Evolutionary conservation across 2,888 invertebrate genomes (phyloP), one percentile per base, ranked within the genome.

Genomic region (Teleogryllus oceanicus): DNA sequence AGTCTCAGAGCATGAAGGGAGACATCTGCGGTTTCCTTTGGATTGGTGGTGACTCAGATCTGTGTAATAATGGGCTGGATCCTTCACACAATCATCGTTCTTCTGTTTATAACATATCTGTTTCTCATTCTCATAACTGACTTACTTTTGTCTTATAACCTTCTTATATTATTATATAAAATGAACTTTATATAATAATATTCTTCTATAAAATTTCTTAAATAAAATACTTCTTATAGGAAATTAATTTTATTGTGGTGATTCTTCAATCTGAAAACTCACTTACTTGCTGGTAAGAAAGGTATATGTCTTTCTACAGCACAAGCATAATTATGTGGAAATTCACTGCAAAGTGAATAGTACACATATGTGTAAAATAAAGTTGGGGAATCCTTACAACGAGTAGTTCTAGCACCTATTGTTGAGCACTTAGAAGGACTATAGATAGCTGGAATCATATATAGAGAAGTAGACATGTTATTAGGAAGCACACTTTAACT

Each of bases 21-120:
- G 16, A 62, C 62, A 62, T 62, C 62, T 62, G n/a, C 62, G 62
- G 62, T 62, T 62, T 62, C 62, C 62, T 62, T 62, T n/a, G 37
- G n/a, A 62, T n/a, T 62, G n/a, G 62, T 62, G 62, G 62, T 62
- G 62, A 62, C 49, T 77, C 77, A 49, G n/a, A 77, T 18, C 77
- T 77, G 50, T 77, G 62, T 50, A 77, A 77, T 77, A 77, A 13
- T 77, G 77, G 77, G n/a, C 77, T 75, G 75, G 75, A 75, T 21
- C 20, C 75, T 75, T 62, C 62, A n/a, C 13, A 62, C 62, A 62
- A 62, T n/a, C 62, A 62, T n/a, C n/a, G 75, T 75, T 75, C 75
- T 75, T 21, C 75, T 24, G 16, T 20, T n/a, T 24, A 20, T 75
- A 75, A 75, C 75, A 20, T 75, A 20, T 75, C 75, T 21, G 20